phyloP scores from a whole-genome alignment of 2,888 invertebrate species.

The Aleiodes leptofemur region DNA sequence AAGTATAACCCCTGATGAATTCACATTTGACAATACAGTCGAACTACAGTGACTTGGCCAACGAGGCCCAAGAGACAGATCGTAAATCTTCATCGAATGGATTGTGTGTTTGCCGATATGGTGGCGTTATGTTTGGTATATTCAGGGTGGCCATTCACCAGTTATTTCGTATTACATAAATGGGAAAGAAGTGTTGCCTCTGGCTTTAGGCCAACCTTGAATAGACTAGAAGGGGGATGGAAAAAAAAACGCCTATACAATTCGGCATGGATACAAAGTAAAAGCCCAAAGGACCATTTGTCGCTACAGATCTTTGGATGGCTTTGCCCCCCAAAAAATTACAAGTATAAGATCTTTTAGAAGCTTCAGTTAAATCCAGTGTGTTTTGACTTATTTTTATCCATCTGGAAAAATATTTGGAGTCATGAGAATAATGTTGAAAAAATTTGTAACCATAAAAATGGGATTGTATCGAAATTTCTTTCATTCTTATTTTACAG shows the following conservation, averaged over 20 bases:
- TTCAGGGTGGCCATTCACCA: constrained; percentile 48
- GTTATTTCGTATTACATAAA: constrained; percentile 46
- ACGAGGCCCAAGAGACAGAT: constrained; percentile 51
- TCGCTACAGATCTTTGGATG: constrained; percentile 61
- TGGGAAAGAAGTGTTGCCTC: constrained; percentile 30
- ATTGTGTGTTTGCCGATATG: constrained; percentile 64
- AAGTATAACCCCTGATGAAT: constrained; percentile 17
- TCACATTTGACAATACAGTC: background rate
- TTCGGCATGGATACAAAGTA: constrained; percentile 65
- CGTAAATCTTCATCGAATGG: constrained; percentile 67
- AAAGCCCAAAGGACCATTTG: constrained; percentile 63
- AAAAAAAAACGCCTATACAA: constrained; percentile 63
- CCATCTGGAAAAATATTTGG: background rate
- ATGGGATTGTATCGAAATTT: background rate
- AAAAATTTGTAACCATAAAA: too few species aligned
- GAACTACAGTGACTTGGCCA: constrained; percentile 4
- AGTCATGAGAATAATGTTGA: too few species aligned
- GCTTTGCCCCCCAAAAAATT: constrained; percentile 49
- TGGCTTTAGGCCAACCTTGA: constrained; percentile 32
- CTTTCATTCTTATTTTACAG: background rate
- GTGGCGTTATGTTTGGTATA: constrained; percentile 53
- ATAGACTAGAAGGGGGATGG: constrained; percentile 43
- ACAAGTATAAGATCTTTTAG: constrained; percentile 57
- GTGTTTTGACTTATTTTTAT: constrained; percentile 16
- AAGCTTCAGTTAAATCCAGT: background rate